Base-by-base conservation (phyloP, 2,113 vertebrate genomes). In the Tympanuchus pallidicinctus region DNA sequence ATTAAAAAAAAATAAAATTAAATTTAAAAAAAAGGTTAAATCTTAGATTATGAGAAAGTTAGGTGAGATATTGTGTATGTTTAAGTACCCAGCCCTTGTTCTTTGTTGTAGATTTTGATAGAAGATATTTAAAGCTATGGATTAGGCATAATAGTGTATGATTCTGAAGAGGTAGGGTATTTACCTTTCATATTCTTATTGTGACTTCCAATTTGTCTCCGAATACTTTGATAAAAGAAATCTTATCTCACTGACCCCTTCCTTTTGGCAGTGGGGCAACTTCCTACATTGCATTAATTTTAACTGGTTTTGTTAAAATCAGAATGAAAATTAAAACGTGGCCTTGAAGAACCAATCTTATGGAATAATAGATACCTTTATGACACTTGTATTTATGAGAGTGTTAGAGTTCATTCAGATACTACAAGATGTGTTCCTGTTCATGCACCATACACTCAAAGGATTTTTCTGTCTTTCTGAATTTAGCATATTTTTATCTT, bases 221-320 rank as follows among this genome's bases (percentile, higher is more conserved):
- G 56, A 70, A 57, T 73, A 52, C 6, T 81, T 74, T 20, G 47
- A 57, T 30, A 60, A 38, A 38, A 28, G 28, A 92, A 89, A 36
- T 15, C 5, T 89, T 63, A 71, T 81, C 81, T 84, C 63, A 56
- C 43, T 92, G 66, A 36, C 18, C 6, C 9, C 71, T 83, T 86
- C 28, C 20, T 82, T 88, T 88, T 86, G 50, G 38, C 3, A 69
- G 21, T 73, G 50, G 88, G 24, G n/a, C 3, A 10, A 34, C 34
- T 89, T 91, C 8, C 18, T 45, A 27, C 36, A 19, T 27, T 83
- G 30, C 27, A 12, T 83, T 61, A 84, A 40, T 93, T 93, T 72
- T 77, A 45, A 76, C 43, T 64, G 36, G 20, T 73, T 66, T 73
- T 66, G 18, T 90, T 80, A 48, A 94, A 90, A 95, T 63, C 11